phyloP scores from a whole-genome alignment of 2,888 invertebrate genomes.

The Ophion slaviceki region DNA sequence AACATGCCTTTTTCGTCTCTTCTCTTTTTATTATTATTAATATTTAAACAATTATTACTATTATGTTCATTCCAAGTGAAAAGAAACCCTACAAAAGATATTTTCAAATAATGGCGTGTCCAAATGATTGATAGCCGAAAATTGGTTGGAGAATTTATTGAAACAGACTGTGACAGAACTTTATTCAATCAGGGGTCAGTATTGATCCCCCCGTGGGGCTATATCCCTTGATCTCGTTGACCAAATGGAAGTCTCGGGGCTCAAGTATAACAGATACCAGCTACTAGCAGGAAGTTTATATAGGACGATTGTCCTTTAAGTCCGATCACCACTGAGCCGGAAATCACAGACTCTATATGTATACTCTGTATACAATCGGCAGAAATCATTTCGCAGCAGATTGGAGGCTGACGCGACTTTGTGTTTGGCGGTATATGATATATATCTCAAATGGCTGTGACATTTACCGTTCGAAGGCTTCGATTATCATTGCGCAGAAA shows the following conservation, averaged over 20 bases:
- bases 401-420: background rate
- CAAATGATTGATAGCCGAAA: background rate
- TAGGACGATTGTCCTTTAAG: constrained; percentile 9
- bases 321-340: constrained; percentile 35
- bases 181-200: constrained; percentile 39
- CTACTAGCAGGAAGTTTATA: constrained; percentile 17
- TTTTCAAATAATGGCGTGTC: background rate
- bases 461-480: constrained; percentile 17
- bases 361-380: background rate
- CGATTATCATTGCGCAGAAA: constrained; percentile 45
- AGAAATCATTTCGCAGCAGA: constrained; percentile 35
- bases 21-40: background rate
- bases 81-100: background rate
- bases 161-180: constrained; percentile 28
- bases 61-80: too few relatives aligned
- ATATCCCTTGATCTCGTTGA: constrained; percentile 48
- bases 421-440: background rate
- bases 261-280: background rate
- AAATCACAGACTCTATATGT: constrained; percentile 40
- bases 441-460: constrained; percentile 6
- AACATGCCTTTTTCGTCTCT: too few relatives aligned
- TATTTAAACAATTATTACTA: too few relatives aligned
- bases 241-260: constrained; percentile 18
- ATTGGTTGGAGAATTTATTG: constrained; percentile 4
- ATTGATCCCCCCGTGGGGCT: constrained; percentile 24